These are phyloP conservation scores for Mixornis gularis DNA, from an alignment of 2,113 vertebrate genomes.

Conservation along the genomic window DNA sequence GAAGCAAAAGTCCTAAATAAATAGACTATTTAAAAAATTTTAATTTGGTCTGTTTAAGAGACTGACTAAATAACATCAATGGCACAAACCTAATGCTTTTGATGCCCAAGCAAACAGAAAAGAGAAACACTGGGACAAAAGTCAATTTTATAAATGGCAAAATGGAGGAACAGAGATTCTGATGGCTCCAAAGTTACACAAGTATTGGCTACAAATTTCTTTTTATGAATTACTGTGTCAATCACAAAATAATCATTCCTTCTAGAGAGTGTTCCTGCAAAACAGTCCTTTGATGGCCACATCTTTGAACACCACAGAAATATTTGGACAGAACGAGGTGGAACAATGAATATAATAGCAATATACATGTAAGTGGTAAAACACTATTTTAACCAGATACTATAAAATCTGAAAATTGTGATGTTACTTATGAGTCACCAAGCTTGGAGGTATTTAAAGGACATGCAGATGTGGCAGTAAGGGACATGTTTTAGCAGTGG, in stretches of 20 bases:
- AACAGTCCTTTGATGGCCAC: not conserved
- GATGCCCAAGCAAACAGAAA: not conserved
- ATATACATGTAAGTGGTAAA: not conserved
- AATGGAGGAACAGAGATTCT: not conserved
- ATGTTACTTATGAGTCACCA: not conserved
- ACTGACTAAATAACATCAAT: not conserved
- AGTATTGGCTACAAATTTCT: not conserved
- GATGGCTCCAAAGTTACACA: not conserved
- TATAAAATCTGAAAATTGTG: not conserved
- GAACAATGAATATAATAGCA: not conserved
- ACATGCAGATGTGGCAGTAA: not conserved
- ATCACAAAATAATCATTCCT: not conserved
- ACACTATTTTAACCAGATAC: not conserved
- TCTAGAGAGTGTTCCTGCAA: not conserved
- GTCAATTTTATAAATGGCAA: not conserved
- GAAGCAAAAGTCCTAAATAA: not conserved
- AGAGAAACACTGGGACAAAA: not conserved
- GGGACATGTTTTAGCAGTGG: not conserved
- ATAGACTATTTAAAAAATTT: not conserved
- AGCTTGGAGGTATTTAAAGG: not conserved
- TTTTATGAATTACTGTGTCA: not conserved
- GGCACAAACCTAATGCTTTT: not conserved
- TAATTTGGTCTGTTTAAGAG: not conserved
- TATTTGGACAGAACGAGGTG: not conserved
- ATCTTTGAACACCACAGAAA: not conserved